phyloP scores from a whole-genome alignment of 2,113 vertebrate species.

The Misgurnus anguillicaudatus region DNA sequence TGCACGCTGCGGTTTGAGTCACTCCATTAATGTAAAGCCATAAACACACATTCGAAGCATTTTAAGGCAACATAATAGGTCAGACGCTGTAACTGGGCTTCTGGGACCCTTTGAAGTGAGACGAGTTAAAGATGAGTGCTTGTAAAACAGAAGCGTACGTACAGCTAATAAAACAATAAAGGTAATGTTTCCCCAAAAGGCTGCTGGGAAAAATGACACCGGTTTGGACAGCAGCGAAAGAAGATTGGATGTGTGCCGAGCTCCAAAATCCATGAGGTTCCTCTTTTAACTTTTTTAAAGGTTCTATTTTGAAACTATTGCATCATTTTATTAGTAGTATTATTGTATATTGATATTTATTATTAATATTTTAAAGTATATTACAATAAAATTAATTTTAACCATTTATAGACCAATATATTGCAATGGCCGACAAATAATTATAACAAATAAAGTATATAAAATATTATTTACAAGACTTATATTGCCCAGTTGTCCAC shows the following conservation, averaged over 20 bases:
- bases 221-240: constrained; percentile 43
- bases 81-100: constrained; percentile 51
- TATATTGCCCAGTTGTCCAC: too few relatives aligned
- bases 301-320: too few relatives aligned
- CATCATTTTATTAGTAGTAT: too few relatives aligned
- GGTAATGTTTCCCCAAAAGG: constrained; percentile 35
- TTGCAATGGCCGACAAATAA: too few relatives aligned
- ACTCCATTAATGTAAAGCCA: constrained; percentile 54
- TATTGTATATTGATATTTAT: too few relatives aligned
- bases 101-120: constrained; percentile 59
- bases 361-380: too few relatives aligned
- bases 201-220: constrained; percentile 50
- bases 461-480: too few relatives aligned
- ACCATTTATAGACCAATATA: too few relatives aligned
- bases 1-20: constrained; percentile 60
- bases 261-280: constrained; percentile 31
- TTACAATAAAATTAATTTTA: too few relatives aligned
- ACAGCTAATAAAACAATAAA: constrained; percentile 62
- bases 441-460: too few relatives aligned
- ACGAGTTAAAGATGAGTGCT: constrained; percentile 56
- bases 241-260: constrained; percentile 39
- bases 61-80: constrained; percentile 58
- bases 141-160: constrained; percentile 56
- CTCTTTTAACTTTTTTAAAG: not conserved
- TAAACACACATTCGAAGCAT: constrained; percentile 60